Evolutionary conservation across 2,113 vertebrate species (phyloP), one percentile per base, ranked within the genome.

Genomic region (Brachypteracias leptosomus): DNA sequence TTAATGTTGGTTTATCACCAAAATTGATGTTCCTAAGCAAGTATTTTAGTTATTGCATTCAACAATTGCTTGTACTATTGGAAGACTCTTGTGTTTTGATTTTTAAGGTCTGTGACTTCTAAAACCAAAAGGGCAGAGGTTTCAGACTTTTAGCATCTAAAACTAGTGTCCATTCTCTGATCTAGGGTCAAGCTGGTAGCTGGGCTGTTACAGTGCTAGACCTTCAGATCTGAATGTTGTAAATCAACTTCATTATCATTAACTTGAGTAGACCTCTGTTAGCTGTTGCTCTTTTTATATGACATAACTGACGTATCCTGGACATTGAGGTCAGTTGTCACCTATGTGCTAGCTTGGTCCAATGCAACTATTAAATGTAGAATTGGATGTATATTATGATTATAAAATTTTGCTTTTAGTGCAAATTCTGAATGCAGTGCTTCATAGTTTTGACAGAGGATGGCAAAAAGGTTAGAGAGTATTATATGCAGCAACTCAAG

Each of bases 241-340:
- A 14, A 3, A 14, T 57, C 14, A 85, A 6, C 31, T 73, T 73
- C 8, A n/a, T 91, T 79, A 19, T n/a, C 31, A 49, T 65, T 49
- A 35, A 35, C 49, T 82, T 61, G 20, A 49, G 52, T 7, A 31
- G 29, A 3, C 28, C 62, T 57, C 20, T 68, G 12, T 36, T 86
- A 79, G 44, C 61, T 79, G 11, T 42, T 68, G 55, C 16, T 58
- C 40, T 44, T 52, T 51, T 70, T 65, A 4, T 36, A 20, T 59
- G 40, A 33, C 25, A 8, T 33, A 24, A 73, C 33, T 67, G 1
- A 0, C 0, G 0, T 58, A 22, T 54, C 65, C 92, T 83, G 1
- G 5, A 31, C 26, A 26, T 26, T n/a, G 57, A 84, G 68, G 26
- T 87, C 68, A 63, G 9, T 66, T 92, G 49, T 83, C 54, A 81